A percentile compares a stretch with the other conserved stretches of the same genome.
phyloP scores from a whole-genome alignment of 2,888 invertebrate genomes.

The Argyresthia albistria region DNA sequence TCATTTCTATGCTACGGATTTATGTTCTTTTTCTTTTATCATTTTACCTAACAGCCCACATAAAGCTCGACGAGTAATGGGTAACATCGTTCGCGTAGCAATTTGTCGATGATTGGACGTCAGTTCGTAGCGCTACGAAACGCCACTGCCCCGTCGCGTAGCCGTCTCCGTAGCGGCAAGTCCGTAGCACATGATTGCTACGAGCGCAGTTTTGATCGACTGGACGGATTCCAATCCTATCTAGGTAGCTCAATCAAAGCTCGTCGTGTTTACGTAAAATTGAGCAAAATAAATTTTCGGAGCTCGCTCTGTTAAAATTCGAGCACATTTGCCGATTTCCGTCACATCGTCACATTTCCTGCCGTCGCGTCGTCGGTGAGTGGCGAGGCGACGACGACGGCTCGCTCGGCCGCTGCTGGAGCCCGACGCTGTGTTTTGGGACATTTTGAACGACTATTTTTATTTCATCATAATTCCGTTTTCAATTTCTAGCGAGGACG shows the following conservation, averaged over 20 bases:
- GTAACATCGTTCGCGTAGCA: no score
- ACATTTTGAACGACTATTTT: slow-evolving; percentile 36
- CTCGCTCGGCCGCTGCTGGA: slow-evolving; percentile 10
- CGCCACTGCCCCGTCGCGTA: not conserved
- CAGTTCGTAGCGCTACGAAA: no score
- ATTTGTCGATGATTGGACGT: no score
- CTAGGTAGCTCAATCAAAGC: slow-evolving; percentile 4
- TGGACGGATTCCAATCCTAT: not conserved
- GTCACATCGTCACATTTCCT: slow-evolving; percentile 43
- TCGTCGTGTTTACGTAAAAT: slow-evolving; percentile 35
- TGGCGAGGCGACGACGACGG: slow-evolving; percentile 4
- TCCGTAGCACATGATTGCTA: slow-evolving; percentile 1
- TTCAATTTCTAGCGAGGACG: slow-evolving; percentile 56
- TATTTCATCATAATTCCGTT: slow-evolving; percentile 60
- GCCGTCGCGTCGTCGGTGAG: slow-evolving; percentile 19
- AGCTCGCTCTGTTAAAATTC: slow-evolving; percentile 39
- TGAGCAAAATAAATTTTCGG: slow-evolving; percentile 40
- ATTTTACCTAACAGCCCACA: not conserved
- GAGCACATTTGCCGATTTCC: slow-evolving; percentile 48
- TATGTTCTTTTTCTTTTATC: not conserved
- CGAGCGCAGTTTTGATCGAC: not conserved
- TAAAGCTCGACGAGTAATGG: no score
- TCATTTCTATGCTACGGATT: not conserved
- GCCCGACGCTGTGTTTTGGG: slow-evolving; percentile 15
- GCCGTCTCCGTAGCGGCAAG: not conserved